Evolutionary conservation across 2,113 vertebrate genomes (phyloP), one percentile per base, ranked within the genome.

Genomic region (Percopsis transmontana): DNA sequence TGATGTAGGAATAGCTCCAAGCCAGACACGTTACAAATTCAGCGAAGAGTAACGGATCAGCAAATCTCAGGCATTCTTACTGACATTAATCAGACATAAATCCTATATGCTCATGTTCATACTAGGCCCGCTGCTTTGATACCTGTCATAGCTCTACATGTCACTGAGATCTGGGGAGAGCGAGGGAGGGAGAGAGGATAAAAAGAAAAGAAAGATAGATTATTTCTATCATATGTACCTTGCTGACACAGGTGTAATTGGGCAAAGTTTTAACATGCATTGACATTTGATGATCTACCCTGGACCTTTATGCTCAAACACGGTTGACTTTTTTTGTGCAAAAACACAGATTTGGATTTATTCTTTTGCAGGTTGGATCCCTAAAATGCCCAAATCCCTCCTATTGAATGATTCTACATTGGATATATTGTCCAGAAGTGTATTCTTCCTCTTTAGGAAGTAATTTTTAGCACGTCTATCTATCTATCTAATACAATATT

Each of bases 91-190:
- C 72, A 81, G 59, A 82, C 61, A 62, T 12, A 14, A 63, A 70
- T 72, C 63, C 61, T 68, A 75, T 81, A 73, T 47, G 53, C 54
- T 83, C 75, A 38, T 84, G 82, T 78, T 76, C 68, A 76, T 73
- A 87, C 81, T 68, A 69, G 77, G 57, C 65, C 5, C 68, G 70
- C 41, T 19, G 68, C 83, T 85, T 76, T 84, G 79, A 83, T 80
- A 69, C 68, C 81, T 80, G 83, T 74, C 82, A 78, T 48, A 62
- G 61, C 57, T 53, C 65, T 52, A 71, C 75, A 74, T 70, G 52
- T 84, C 79, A 84, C 73, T 69, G 62, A 56, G 52, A 57, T 48
- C 58, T 67, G 21, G 21, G 40, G 48, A 47, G 47, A 56, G 27
- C 41, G 1, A 7, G 21, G 14, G 14, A 15, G 42, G 11, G 11